Evolutionary conservation across 2,888 invertebrate species (phyloP), one percentile per base, ranked within the genome.

Genomic region (Latrodectus elegans): DNA sequence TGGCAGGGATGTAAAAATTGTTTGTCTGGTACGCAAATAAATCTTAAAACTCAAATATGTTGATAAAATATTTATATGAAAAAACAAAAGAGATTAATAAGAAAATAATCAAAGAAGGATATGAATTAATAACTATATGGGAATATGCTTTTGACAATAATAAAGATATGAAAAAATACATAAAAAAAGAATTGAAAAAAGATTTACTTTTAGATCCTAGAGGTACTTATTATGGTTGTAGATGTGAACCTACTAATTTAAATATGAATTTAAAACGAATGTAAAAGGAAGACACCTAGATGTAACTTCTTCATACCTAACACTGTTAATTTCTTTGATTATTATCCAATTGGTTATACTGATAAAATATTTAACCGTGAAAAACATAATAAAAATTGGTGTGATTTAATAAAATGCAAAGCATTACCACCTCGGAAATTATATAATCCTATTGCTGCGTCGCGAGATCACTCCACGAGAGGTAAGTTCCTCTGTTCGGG

Each of bases 61-160:
- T 12, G 55, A 55, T 3, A 26, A 67, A 17, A 26, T 38, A 51
- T 67, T 49, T 17, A 77, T 17, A 51, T 38, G n/a, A 17, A 49
- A 38, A 51, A 67, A 72, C 14, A 1, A 51, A 72, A 52, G 15
- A 72, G 3, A 51, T 51, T 6, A 51, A 72, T 51, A 51, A 51
- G 4, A 72, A 72, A 8, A 51, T 49, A 51, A 72, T n/a, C n/a
- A 51, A 38, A 12, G 51, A 8, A 67, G 52, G 76, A 67, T 67
- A 77, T 77, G 60, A 51, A 38, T 79, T 71, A 10, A 79, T 79
- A n/a, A 10, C 55, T 49, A 79, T 71, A 17, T 79, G 71, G 72
- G 38, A 60, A 71, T n/a, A 12, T 0, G n/a, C n/a, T 78, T 52
- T 68, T 53, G 22, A 70, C 53, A 68, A 38, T 70, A 9, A 70